These are phyloP conservation scores for Pantherophis alleghaniensis DNA, from an alignment of 2,797 vertebrate genomes.

Conservation along the genomic window DNA sequence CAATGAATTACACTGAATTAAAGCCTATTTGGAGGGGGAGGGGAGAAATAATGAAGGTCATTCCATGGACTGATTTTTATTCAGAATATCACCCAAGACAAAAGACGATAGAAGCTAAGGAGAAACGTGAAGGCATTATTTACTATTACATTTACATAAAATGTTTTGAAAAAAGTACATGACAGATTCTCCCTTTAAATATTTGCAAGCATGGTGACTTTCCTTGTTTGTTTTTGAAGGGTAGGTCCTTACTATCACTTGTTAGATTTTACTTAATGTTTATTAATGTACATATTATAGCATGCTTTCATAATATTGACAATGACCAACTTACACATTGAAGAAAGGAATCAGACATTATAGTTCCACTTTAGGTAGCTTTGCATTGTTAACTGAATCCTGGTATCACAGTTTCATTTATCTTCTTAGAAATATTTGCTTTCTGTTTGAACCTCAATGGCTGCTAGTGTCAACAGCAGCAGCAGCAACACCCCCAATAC, in stretches of 20 bases:
- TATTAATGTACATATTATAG: neutral
- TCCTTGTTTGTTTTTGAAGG: constrained; percentile 16
- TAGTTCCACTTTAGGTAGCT: neutral
- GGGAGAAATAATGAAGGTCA: constrained; percentile 16
- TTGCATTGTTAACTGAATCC: neutral
- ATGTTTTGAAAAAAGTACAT: neutral
- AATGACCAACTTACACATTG: neutral
- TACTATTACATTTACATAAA: neutral
- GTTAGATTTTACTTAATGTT: neutral
- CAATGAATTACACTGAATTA: constrained; percentile 41
- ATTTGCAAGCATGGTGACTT: neutral
- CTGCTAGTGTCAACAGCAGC: neutral
- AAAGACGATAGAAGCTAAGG: neutral
- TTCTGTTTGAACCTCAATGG: neutral
- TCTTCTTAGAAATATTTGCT: neutral
- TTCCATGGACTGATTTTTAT: neutral
- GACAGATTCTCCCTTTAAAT: neutral
- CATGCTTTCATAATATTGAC: neutral
- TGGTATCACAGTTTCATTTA: neutral
- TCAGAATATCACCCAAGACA: constrained; percentile 18
- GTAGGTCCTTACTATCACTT: neutral
- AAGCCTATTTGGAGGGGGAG: constrained; percentile 19
- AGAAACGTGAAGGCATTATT: neutral
- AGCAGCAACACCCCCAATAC: neutral
- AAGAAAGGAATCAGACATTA: neutral